Evolutionary conservation across 2,888 invertebrate species (phyloP), one percentile per base, ranked within the genome.

Genomic region (Andrena minutula): DNA sequence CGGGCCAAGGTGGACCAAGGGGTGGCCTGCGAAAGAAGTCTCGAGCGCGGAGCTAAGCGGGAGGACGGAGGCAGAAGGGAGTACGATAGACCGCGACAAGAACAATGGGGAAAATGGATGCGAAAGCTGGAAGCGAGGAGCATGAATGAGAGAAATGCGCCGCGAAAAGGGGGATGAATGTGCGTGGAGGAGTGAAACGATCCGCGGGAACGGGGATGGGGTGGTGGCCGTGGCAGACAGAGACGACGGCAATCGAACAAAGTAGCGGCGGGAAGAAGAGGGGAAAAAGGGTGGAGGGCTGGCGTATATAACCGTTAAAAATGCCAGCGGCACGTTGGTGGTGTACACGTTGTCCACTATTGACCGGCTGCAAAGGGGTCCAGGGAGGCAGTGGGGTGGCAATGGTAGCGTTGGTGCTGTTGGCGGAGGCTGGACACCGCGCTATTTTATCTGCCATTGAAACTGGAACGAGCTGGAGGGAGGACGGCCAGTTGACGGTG

Each of bases 381-480:
- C 60, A 30, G 76, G 41, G 68, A 81, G 82, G 20, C 58, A 56
- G 35, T 74, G 41, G 71, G 84, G 71, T 61, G 74, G 71, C 58
- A 66, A 60, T 53, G 72, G 68, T 75, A 68, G 58, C 47, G 80
- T 65, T 58, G 77, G 60, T 47, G 75, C 26, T 80, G 82, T 78
- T 69, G 76, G 86, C 75, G 81, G 79, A 81, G 85, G 75, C 83
- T 85, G 88, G 84, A 80, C 82, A 82, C 68, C 65, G 82, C 85
- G 85, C 82, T 84, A 85, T 89, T 89, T 89, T 89, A 88, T 87
- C 88, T 87, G 81, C 85, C 87, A 89, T 89, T 87, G 86, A 89
- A 89, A 89, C 85, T 88, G 84, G 88, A 86, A 84, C 86, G 84
- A 49, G 76, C 68, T 61, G 65, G 74, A 60, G 63, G 79, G 60